Evolutionary conservation across 2,113 vertebrate species (phyloP).

Genomic region (Oophaga pumilio): DNA sequence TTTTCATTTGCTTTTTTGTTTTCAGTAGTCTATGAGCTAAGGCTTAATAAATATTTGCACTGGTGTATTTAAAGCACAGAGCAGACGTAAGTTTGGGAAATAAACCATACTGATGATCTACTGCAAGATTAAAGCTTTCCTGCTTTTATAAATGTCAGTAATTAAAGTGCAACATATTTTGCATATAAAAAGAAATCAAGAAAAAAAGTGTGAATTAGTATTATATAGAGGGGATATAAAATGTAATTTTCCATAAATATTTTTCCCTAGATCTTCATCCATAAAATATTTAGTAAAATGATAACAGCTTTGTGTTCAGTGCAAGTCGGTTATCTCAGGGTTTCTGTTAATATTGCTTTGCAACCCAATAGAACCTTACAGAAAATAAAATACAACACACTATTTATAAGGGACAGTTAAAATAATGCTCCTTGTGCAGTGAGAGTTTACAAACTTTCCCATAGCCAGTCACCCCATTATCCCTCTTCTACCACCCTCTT

Average conservation of each 20-base stretch:
- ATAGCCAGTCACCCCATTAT: no score
- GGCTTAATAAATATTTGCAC: slow-evolving; percentile 38
- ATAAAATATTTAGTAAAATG: background rate
- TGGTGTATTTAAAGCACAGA: background rate
- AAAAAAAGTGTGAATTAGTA: background rate
- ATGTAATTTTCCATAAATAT: background rate
- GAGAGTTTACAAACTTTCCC: no score
- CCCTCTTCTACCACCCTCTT: no score
- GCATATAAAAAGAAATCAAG: background rate
- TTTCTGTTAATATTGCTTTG: background rate
- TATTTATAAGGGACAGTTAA: no score
- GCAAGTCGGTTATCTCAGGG: background rate
- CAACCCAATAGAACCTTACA: no score
- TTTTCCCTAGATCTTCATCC: background rate
- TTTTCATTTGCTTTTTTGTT: slow-evolving; percentile 18
- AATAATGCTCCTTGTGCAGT: no score
- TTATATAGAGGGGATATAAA: background rate
- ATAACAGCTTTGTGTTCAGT: background rate
- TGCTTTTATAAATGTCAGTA: slow-evolving; percentile 9
- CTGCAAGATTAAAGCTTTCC: slow-evolving; percentile 7
- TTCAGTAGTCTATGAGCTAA: slow-evolving; percentile 25
- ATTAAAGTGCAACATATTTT: slow-evolving; percentile 15
- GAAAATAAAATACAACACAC: no score
- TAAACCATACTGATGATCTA: slow-evolving; percentile 19
- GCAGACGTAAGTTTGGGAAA: slow-evolving; percentile 9